Percentiles rank a stretch among this genome's conserved stretches.
Conservation (phyloP, 2,888 invertebrate species). For the Sipha maydis region DNA sequence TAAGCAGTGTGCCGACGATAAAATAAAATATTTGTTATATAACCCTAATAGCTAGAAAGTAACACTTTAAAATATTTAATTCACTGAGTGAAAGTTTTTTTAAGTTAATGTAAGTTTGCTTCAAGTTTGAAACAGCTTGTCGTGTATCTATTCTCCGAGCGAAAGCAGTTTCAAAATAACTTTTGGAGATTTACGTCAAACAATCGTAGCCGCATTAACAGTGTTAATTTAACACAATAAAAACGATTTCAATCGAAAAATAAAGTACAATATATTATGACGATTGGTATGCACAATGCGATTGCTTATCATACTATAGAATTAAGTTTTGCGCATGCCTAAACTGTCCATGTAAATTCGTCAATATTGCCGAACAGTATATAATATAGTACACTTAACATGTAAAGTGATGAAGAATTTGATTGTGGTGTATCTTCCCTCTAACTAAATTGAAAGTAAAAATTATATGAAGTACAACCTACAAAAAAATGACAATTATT, state of each 20-base stretch:
- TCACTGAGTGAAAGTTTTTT: neutral
- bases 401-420: neutral
- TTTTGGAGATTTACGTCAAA: neutral
- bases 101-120: conserved; percentile 21
- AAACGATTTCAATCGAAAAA: neutral
- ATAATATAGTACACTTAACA: too few relatives aligned
- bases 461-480: neutral
- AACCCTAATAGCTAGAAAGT: neutral
- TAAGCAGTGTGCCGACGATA: neutral
- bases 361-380: neutral
- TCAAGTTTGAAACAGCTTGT: conserved; percentile 9
- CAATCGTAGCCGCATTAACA: neutral
- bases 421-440: neutral
- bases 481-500: neutral
- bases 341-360: neutral
- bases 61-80: conserved; percentile 27
- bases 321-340: neutral
- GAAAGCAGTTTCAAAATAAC: neutral
- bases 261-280: neutral
- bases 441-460: neutral
- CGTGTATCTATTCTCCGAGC: neutral
- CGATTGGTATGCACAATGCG: neutral
- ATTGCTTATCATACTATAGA: neutral
- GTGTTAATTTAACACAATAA: neutral
- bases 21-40: conserved; percentile 3